Evolutionary conservation across 2,888 invertebrate species (phyloP), one percentile per base, ranked within the genome.

Genomic region (Allolobophora icterica): DNA sequence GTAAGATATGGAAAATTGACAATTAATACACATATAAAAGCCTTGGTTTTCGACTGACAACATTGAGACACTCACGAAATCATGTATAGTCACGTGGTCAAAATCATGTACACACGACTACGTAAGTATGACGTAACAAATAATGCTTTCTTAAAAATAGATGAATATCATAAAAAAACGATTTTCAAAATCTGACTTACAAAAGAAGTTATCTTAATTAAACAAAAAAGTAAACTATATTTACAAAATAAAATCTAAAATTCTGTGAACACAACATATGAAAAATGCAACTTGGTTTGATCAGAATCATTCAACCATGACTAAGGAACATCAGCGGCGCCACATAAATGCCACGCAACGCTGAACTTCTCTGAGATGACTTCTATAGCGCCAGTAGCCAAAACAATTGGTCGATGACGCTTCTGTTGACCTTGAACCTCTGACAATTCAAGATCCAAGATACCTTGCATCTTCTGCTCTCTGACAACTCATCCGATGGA

Each of bases 231-330:
- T 30, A 71, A 71, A 8, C 71, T 8, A n/a, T 71, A 71, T 30
- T 71, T 71, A 71, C 71, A 71, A 71, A 71, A 71, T 71, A 71
- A 71, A 71, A 71, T 71, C 30, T 71, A 71, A 52, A 71, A 71
- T n/a, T n/a, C 71, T 71, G 71, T 13, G 8, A n/a, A 71, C 71
- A 71, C n/a, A 71, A 71, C 11, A 11, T 19, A 19, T 0, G 13
- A 71, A 71, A 17, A 52, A 52, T 24, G 52, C 71, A n/a, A 71
- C 0, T n/a, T 71, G 71, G 71, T 71, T 71, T 71, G 15, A 71
- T 71, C n/a, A 8, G n/a, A 71, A n/a, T 71, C 71, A 30, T 71
- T 71, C 71, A 30, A 71, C 71, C 71, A 6, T n/a, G 71, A n/a
- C 30, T n/a, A 30, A 4, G 71, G n/a, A n/a, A n/a, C 30, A 71